phyloP scores from a whole-genome alignment of 2,797 vertebrate species.

The Sebastes elongatus region DNA sequence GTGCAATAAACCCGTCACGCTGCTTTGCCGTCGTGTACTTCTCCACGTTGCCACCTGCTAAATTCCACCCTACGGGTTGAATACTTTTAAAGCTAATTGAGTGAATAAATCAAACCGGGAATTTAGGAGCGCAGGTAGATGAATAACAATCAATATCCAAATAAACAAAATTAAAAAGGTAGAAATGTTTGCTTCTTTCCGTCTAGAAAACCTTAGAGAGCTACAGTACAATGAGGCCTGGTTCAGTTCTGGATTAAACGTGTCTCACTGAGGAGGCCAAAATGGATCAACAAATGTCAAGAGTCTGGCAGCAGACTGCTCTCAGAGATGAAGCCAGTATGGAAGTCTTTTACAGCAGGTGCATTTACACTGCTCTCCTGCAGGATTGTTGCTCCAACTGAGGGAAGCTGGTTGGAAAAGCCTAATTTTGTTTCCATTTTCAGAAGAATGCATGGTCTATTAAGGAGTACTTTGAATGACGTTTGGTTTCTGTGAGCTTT shows the following conservation, averaged over 20 bases:
- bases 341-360: neutral
- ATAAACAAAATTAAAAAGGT: neutral
- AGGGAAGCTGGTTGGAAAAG: neutral
- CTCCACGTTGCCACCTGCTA: constrained; percentile 2
- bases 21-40: neutral
- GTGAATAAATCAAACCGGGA: no score
- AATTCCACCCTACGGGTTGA: constrained; percentile 1
- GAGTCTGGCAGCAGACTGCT: neutral
- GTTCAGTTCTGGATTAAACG: neutral
- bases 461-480: neutral
- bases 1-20: constrained; percentile 48
- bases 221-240: neutral
- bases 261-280: neutral
- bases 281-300: constrained; percentile 1
- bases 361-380: neutral
- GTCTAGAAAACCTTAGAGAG: neutral
- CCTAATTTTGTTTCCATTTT: no score
- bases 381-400: neutral
- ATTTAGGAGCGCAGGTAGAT: neutral
- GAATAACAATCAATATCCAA: neutral
- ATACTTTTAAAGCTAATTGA: neutral
- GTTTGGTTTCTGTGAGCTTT: neutral
- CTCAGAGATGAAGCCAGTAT: neutral
- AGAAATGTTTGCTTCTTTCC: neutral
- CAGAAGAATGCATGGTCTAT: no score